Evolutionary conservation across 1,140 invertebrate genomes (phyloP), one percentile per base, ranked within the genome.

Genomic region (Agraylea sexmaculata): DNA sequence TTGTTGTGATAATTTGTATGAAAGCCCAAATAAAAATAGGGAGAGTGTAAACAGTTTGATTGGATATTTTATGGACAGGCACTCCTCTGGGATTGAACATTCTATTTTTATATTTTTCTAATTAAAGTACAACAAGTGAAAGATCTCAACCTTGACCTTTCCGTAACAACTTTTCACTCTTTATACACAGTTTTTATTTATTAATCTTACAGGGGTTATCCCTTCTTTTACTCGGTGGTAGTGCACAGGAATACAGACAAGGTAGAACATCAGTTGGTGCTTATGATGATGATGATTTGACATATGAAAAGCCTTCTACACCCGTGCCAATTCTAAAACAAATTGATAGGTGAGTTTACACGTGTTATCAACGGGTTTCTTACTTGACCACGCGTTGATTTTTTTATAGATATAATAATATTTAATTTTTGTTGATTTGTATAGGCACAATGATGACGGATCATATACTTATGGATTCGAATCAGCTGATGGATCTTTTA

Each of bases 381-480:
- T 5, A 16, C 30, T 31, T 31, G 13, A 5, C 30, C 30, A 12
- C 5, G 30, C 30, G 30, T 31, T 31, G 30, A 16, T 12, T 11
- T 13, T 8, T 25, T 7, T 25, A 25, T 25, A 25, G 7, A 25
- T 25, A 25, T 25, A 25, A 7, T 7, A 7, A 25, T 25, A 25
- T 25, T 27, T 25, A 23, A 19, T 21, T 28, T 32, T 31, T 20
- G 17, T 37, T 37, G 13, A 28, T 45, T 28, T 36, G 64, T 68
- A n/a, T 56, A 80, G 81, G 51, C 82, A 85, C 65, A 85, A 86
- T 47, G 82, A 87, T 53, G 83, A 87, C 55, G 85, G 84, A 34
- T 83, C 82, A 0, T 89, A 89, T 57, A 87, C 84, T 0, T 89
- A 86, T 50, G 84, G 83, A 0, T 89, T 86, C 57, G 83, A 87